Evolutionary conservation across 2,797 vertebrate species (phyloP), one percentile per base, ranked within the genome.

Genomic region (Liparis tanakae): DNA sequence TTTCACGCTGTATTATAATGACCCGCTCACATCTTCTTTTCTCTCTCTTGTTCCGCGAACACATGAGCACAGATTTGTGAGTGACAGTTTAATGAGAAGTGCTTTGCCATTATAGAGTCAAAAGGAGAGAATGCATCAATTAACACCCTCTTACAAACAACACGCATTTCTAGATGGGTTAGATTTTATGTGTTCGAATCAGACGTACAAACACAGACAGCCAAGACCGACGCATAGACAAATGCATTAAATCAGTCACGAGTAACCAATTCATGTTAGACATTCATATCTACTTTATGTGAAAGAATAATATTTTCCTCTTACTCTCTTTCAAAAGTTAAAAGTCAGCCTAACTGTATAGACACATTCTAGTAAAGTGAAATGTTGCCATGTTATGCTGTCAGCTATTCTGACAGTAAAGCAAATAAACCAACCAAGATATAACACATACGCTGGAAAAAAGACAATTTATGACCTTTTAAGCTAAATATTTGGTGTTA

Each of bases 71-170:
- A 54, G 33, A 71, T 76, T 72, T 82, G 79, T 90, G 89, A 92
- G 85, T 88, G 91, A 89, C 90, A 93, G 84, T 89, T 90, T 93
- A 91, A 93, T 92, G 85, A 93, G 75, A 78, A 89, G 88, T 85
- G 86, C 83, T 90, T 87, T 88, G 90, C 85, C 88, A 94, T 93
- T 93, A 93, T 88, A 91, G 85, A 93, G 84, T 89, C 89, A 91
- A 91, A 93, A 87, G 84, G 83, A 85, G 72, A 79, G 82, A 82
- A 86, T 85, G 86, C 88, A 91, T 91, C 90, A 92, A 92, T 94
- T 94, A 93, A 88, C 81, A 90, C 74, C 81, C 85, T 88, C 89
- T 93, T 90, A 88, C 79, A 86, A 86, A 86, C 82, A 88, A 74
- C 55, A 70, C 74, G 7, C 48, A 72, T 43, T 61, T 83, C n/a